Percentiles rank a stretch among this genome's conserved stretches.
phyloP scores from a whole-genome alignment of 2,113 vertebrate genomes.

The Phycodurus eques region DNA sequence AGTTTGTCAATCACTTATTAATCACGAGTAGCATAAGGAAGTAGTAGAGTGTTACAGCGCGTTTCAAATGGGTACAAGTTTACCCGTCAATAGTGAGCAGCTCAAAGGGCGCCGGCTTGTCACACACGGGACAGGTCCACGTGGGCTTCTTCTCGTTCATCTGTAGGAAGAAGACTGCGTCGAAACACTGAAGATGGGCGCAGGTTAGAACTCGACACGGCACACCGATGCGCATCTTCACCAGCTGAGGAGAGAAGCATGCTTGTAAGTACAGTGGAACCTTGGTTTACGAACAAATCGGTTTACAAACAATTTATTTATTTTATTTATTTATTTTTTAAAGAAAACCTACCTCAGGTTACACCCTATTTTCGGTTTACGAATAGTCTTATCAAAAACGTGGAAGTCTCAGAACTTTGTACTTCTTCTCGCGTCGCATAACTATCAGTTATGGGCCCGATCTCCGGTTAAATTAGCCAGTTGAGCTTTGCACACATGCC shows the following conservation, averaged over 20 bases:
- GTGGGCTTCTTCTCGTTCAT: slow-evolving; percentile 99
- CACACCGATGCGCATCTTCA: slow-evolving; percentile 96
- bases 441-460: too few species aligned
- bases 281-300: too few species aligned
- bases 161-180: slow-evolving; percentile 97
- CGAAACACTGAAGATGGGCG: slow-evolving; percentile 97
- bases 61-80: slow-evolving; percentile 21
- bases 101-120: slow-evolving; percentile 94
- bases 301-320: too few species aligned
- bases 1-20: background rate
- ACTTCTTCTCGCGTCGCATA: too few species aligned
- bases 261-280: background rate
- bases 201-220: slow-evolving; percentile 94
- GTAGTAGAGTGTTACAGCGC: background rate
- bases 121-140: slow-evolving; percentile 96
- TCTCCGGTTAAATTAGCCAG: too few species aligned
- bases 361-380: too few species aligned
- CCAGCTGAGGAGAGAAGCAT: slow-evolving; percentile 76
- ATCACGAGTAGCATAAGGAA: background rate
- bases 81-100: slow-evolving; percentile 97
- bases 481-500: too few species aligned
- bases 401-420: too few species aligned
- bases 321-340: too few species aligned
- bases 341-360: too few species aligned
- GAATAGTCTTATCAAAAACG: too few species aligned